Base-by-base conservation (phyloP, 2,888 invertebrate species). In the Eugnorisma glareosa region DNA sequence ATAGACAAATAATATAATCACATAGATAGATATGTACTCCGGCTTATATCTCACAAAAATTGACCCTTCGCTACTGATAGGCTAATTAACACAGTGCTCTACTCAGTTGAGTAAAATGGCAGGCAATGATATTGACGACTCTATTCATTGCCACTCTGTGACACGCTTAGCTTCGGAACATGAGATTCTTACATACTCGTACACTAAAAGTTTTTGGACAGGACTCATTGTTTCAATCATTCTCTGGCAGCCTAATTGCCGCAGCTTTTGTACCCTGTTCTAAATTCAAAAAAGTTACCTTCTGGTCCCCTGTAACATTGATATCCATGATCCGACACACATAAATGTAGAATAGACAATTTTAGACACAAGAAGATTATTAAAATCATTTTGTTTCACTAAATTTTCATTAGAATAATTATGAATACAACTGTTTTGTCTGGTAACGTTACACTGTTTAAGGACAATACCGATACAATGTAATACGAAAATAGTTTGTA, bases 381-480 rank as follows among this genome's bases (percentile, higher is more conserved):
- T 40, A 71, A 68, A 68, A 43, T 40, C 83, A 83, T 83, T 73
- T 77, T 83, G 64, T 57, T 54, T 77, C 31, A 82, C 45, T 40
- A 66, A 68, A 57, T 59, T 1, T n/a, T 21, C 69, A 69, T 57
- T 45, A 10, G 6, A 59, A 6, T 28, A 18, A 40, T 24, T 54
- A 28, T 13, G 3, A 48, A 37, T 10, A 70, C 81, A 31, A 64
- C 81, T 66, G 54, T 64, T 28, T 28, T 1, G 67, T 37, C 13
- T 48, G n/a, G 24, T 61, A 18, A 21, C 24, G 13, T 73, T 51
- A 18, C 4, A 15, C 28, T 18, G 63, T 59, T 48, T 73, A 21
- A 77, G 83, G 86, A 83, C 40, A 83, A 73, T 11, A 24, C 10
- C 28, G 1, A 21, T 54, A 15, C 1, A n/a, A 79, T 37, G n/a